phyloP scores from a whole-genome alignment of 2,888 invertebrate genomes.

The Lasioglossum leucozonium region DNA sequence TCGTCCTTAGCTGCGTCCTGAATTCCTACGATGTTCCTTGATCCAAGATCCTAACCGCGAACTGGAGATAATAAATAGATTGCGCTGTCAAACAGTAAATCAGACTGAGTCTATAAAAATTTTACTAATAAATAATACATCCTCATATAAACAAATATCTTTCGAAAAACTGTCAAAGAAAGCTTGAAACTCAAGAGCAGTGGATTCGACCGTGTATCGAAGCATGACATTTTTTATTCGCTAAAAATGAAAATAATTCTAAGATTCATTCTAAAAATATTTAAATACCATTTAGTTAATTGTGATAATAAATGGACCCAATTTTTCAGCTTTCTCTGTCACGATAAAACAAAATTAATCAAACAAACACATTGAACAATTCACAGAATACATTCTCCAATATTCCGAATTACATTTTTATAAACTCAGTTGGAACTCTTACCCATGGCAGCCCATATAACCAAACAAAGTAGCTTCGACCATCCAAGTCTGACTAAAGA shows the following conservation, averaged over 20 bases:
- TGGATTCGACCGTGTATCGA: background rate
- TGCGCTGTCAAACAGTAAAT: background rate
- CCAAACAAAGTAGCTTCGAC: background rate
- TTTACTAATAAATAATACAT: no score
- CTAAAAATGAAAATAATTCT: no score
- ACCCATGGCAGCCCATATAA: background rate
- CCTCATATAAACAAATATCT: background rate
- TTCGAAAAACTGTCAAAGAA: background rate
- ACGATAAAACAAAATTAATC: background rate
- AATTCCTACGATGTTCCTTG: constrained; percentile 26
- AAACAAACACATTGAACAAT: background rate
- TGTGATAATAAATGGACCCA: no score
- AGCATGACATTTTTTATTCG: no score
- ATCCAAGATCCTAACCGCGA: constrained; percentile 1
- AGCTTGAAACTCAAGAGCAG: no score
- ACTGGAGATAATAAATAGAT: background rate
- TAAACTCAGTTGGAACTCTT: background rate
- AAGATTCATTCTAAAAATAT: no score
- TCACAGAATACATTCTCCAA: background rate
- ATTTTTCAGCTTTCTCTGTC: background rate
- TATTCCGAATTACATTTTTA: background rate
- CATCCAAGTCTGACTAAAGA: background rate
- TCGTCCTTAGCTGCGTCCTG: constrained; percentile 16
- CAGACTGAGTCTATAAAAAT: background rate
- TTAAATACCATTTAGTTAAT: no score